phyloP scores from a whole-genome alignment of 2,113 vertebrate genomes.

The Otus sunia region DNA sequence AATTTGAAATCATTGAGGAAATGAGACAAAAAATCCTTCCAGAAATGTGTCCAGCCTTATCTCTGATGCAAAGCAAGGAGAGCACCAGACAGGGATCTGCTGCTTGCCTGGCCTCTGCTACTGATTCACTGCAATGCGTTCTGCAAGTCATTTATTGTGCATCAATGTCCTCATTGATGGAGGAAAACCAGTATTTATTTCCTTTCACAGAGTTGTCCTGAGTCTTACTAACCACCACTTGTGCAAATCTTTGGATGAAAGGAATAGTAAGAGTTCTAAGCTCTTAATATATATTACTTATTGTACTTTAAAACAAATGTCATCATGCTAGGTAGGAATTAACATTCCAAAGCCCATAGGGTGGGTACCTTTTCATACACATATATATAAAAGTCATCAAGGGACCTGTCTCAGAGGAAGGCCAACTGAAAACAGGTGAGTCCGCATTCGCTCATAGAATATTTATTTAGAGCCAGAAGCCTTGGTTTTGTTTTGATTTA shows the following conservation, averaged over 20 bases:
- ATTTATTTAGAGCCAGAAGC: background rate
- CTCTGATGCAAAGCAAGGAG: background rate
- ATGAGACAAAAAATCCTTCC: background rate
- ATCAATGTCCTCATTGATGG: background rate
- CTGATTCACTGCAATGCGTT: slow-evolving; percentile 34
- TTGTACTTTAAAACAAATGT: slow-evolving; percentile 47
- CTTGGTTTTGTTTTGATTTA: background rate
- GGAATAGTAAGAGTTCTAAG: slow-evolving; percentile 56
- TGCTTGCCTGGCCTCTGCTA: background rate
- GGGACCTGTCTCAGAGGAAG: background rate
- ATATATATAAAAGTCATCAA: slow-evolving; percentile 52
- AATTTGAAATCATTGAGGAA: background rate
- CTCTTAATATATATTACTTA: slow-evolving; percentile 55
- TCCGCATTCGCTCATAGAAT: background rate
- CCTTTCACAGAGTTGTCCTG: background rate
- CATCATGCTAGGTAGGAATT: slow-evolving; percentile 51
- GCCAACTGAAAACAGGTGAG: slow-evolving; percentile 66
- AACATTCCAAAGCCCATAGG: slow-evolving; percentile 54
- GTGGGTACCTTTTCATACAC: slow-evolving; percentile 12
- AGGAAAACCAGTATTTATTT: slow-evolving; percentile 42
- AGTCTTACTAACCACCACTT: background rate
- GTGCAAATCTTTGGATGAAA: slow-evolving; percentile 64
- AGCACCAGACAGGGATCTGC: background rate
- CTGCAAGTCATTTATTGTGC: background rate
- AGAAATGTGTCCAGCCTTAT: background rate